Base-by-base conservation (phyloP, 2,797 vertebrate genomes). In the Rhinophrynus dorsalis region DNA sequence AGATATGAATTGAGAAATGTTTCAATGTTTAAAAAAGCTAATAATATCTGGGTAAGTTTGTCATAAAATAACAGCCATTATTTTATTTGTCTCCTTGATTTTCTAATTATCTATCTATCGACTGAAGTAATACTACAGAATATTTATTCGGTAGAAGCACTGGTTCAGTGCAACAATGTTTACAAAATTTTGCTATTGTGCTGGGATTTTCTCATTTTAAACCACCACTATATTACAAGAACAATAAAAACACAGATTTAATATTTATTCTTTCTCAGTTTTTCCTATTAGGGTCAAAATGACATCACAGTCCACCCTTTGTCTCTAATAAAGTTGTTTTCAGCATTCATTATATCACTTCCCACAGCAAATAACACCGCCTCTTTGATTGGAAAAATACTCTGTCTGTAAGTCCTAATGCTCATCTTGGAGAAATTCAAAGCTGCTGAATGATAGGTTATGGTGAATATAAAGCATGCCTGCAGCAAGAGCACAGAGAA, bases 391-490 rank as follows among this genome's bases (percentile, higher is more conserved):
- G 77, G 86, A 89, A 88, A 88, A 82, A 79, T 80, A 84, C 74
- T 66, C 37, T 79, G 83, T 90, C 89, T 91, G 80, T 82, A 92
- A 92, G 85, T 87, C 87, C 86, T 84, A 80, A 85, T 69, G 65
- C 84, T 93, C 89, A 82, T 92, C 90, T 86, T 78, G 80, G 86
- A 92, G 88, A 91, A 88, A 93, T 88, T 89, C 86, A 85, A 84
- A 85, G 88, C 89, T 88, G 86, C 85, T 93, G 85, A 89, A 89
- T 89, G 90, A 92, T 89, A 87, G 88, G 88, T 89, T 87, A 80
- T 17, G 86, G 80, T 79, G 89, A 94, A 94, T 90, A 91, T 89
- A 88, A 93, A 90, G 90, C 91, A 84, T 38, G 88, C 86, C 90
- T 74, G 86, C 78, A 91, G 92, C 91, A 90, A 92, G 90, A 89